Conservation (phyloP, 2,113 vertebrate species). For the Sapajus apella region DNA sequence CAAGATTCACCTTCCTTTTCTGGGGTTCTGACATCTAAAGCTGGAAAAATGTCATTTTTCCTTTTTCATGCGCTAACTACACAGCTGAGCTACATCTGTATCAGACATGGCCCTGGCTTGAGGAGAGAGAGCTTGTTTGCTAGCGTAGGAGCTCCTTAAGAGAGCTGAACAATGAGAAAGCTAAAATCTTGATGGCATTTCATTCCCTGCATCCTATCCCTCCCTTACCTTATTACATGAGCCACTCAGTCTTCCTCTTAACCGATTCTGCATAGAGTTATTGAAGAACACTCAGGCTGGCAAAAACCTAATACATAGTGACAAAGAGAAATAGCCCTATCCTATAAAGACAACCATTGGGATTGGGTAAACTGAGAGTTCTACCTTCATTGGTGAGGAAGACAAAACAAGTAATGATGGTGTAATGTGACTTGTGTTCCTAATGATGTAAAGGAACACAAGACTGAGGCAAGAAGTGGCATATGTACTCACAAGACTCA, state of each 20-base stretch:
- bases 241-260: neutral
- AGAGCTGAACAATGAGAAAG: neutral
- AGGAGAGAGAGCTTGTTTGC: neutral
- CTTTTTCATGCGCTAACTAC: neutral
- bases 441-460: fast-evolving
- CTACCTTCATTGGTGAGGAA: neutral
- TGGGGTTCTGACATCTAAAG: neutral
- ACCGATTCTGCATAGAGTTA: neutral
- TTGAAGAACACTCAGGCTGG: too few relatives aligned
- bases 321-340: fast-evolving
- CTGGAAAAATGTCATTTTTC: neutral
- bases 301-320: neutral
- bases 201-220: neutral
- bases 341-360: neutral
- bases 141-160: neutral
- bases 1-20: fast-evolving
- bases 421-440: fast-evolving
- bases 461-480: neutral
- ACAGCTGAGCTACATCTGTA: fast-evolving
- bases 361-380: neutral
- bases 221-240: neutral
- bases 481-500: too few relatives aligned
- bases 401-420: fast-evolving
- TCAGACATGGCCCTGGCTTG: neutral
- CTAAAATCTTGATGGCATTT: neutral